phyloP scores from a whole-genome alignment of 2,888 invertebrate genomes.

The Chalcis sispes region DNA sequence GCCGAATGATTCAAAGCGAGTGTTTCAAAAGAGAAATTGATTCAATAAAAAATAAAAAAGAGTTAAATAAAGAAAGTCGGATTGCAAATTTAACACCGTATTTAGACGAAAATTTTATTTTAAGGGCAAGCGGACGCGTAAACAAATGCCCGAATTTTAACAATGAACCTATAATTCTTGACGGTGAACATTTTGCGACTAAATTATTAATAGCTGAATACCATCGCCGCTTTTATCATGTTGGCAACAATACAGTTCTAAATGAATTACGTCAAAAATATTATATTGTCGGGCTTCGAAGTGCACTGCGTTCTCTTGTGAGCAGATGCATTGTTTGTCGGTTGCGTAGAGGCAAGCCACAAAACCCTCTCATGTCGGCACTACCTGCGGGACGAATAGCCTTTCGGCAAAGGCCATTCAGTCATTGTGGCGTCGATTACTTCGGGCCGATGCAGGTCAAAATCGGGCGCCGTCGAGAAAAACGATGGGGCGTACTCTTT shows the following conservation, averaged over 20 bases:
- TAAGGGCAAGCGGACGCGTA: background rate
- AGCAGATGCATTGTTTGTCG: background rate
- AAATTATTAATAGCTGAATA: conserved; percentile 11
- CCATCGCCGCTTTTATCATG: conserved; percentile 17
- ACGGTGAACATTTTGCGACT: conserved; percentile 5
- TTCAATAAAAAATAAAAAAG: background rate
- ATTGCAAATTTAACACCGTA: background rate
- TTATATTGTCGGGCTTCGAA: conserved; percentile 11
- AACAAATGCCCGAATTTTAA: background rate
- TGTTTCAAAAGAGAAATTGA: background rate
- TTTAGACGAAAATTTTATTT: background rate
- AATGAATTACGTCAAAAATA: conserved; percentile 14
- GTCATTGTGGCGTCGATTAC: background rate
- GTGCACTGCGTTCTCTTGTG: background rate
- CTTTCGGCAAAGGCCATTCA: background rate
- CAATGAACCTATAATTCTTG: background rate
- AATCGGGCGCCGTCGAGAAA: too few species aligned
- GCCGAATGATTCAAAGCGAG: background rate
- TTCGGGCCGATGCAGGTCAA: background rate
- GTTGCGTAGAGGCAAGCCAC: background rate
- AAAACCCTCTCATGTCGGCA: background rate
- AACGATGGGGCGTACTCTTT: too few species aligned
- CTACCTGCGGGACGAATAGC: background rate
- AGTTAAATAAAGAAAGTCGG: background rate
- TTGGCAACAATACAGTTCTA: too few species aligned